Base-by-base conservation (phyloP, 2,888 invertebrate genomes). In the Tortrix viridana region DNA sequence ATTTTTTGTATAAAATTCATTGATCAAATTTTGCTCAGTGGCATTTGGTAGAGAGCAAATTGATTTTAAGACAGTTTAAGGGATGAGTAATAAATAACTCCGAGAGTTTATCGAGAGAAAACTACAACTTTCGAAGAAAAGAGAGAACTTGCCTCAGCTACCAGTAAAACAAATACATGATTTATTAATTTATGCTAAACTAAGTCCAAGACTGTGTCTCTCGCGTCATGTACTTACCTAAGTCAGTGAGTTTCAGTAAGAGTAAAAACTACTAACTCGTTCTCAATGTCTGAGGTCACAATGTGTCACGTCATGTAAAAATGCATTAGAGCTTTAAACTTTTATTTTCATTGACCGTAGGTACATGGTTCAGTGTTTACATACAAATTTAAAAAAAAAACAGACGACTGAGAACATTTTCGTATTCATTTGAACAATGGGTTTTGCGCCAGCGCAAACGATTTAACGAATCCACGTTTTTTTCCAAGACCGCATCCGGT, bases 111-210 rank as follows among this genome's bases (percentile, higher is more conserved):
- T 7, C 9, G 26, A 9, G 9, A 26, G 9, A 38, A 47, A 18
- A 57, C 48, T 48, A 26, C 38, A 26, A 22, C 14, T 48, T 23
- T 49, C 32, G 20, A 43, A 43, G 20, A 61, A 44, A 50, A 44
- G 20, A 49, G 14, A 37, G 38, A 20, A 52, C 44, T 37, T 44
- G 37, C 44, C 16, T 22, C 50, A 26, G 41, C 41, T 44, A 22
- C 47, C 26, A n/a, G 32, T 43, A 43, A 41, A 38, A 26, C 32
- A 47, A 9, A 32, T 43, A 53, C n/a, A n/a, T n/a, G n/a, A 64
- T 43, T 59, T 83, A 84, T 82, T 82, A 77, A 84, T 81, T 73
- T 77, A 80, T 81, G 77, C 74, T 74, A 80, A 79, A 80, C 70
- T 75, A 70, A 69, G 69, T 72, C 75, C 81, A 82, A 80, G 80